Evolutionary conservation across 2,113 vertebrate species (phyloP).

Genomic region (Antennarius striatus): DNA sequence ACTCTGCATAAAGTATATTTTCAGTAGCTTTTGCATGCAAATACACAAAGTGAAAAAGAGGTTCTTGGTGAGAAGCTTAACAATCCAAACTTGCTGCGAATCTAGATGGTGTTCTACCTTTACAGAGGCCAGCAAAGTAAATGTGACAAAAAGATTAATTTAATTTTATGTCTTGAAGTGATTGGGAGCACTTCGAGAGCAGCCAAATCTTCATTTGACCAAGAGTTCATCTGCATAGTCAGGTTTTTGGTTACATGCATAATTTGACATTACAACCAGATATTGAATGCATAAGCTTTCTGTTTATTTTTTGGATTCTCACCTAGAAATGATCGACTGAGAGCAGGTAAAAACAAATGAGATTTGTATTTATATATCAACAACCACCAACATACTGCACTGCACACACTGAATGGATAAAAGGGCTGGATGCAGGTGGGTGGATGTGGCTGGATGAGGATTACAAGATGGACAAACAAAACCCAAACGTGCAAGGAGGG

Average conservation of each 20-base stretch:
- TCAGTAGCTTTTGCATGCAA: too few relatives aligned
- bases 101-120: too few relatives aligned
- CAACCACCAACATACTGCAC: constrained; percentile 2
- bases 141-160: too few relatives aligned
- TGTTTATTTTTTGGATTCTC: background rate
- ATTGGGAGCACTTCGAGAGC: too few relatives aligned
- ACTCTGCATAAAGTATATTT: too few relatives aligned
- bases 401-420: background rate
- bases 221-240: background rate
- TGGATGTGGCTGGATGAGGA: constrained; percentile 6
- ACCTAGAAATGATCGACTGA: background rate
- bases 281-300: background rate
- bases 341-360: constrained; percentile 20
- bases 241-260: background rate
- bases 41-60: too few relatives aligned
- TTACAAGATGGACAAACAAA: constrained; percentile 56
- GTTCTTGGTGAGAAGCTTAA: too few relatives aligned
- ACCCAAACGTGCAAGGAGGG: constrained; percentile 35
- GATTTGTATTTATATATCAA: constrained; percentile 15
- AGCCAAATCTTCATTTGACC: background rate
- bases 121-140: too few relatives aligned
- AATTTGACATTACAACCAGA: background rate
- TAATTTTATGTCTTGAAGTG: too few relatives aligned
- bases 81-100: too few relatives aligned
- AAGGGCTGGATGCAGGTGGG: constrained; percentile 5